Evolutionary conservation across 1,140 invertebrate genomes (phyloP).

Genomic region (Phenacoccus solenopsis): DNA sequence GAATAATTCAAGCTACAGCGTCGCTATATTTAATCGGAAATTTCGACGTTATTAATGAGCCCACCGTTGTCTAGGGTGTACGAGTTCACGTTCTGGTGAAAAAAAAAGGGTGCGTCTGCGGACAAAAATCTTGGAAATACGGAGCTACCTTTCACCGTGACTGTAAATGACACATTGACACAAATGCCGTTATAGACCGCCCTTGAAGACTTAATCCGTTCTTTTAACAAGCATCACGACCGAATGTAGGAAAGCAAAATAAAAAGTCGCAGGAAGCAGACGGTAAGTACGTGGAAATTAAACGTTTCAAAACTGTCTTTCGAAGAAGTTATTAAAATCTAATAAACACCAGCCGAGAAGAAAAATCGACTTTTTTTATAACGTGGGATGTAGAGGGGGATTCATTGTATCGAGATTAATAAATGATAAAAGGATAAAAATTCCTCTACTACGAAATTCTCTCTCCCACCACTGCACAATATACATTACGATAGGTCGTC

Average conservation of each 20-base stretch:
- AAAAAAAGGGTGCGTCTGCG: neutral
- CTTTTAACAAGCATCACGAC: neutral
- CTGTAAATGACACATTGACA: constrained; percentile 9
- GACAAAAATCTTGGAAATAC: neutral
- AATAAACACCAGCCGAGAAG: neutral
- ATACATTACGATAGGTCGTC: too few species aligned
- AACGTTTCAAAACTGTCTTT: neutral
- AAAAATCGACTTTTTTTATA: too few species aligned
- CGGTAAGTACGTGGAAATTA: neutral
- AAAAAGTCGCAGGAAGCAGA: neutral
- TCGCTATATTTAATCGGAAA: neutral
- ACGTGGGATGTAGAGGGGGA: too few species aligned
- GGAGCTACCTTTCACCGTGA: neutral
- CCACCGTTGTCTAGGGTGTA: neutral
- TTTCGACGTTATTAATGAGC: neutral
- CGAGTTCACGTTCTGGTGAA: neutral
- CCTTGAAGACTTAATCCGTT: constrained; percentile 10
- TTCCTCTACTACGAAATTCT: too few species aligned
- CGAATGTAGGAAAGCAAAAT: neutral
- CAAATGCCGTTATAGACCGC: constrained; percentile 4
- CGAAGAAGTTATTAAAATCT: constrained; percentile 3
- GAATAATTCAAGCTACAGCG: too few species aligned
- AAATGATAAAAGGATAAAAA: too few species aligned
- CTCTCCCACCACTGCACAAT: too few species aligned
- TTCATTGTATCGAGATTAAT: too few species aligned